Conservation (phyloP, 2,888 invertebrate genomes). For the Campaea margaritaria region DNA sequence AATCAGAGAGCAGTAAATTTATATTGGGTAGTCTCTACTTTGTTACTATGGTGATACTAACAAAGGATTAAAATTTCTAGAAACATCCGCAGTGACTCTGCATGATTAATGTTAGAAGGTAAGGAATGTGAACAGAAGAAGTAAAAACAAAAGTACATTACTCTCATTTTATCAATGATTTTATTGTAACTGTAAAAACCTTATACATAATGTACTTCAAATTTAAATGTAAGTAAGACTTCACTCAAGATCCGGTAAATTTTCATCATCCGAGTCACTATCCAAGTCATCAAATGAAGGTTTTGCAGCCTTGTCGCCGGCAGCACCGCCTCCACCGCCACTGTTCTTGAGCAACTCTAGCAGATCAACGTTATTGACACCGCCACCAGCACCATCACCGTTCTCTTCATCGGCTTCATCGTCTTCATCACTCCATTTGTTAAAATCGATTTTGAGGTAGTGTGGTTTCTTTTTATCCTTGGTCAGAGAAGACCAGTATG, state of each 20-base stretch:
- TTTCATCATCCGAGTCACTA: slow-evolving; percentile 92
- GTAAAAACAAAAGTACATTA: slow-evolving; percentile 19
- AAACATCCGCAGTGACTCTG: too few relatives aligned
- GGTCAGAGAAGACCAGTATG: slow-evolving; percentile 95
- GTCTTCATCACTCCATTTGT: slow-evolving; percentile 99
- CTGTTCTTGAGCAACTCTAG: slow-evolving; percentile 91
- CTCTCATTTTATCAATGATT: slow-evolving; percentile 48
- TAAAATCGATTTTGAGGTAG: slow-evolving; percentile 98
- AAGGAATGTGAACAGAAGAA: background rate
- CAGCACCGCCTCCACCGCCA: slow-evolving; percentile 81
- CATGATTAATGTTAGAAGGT: background rate
- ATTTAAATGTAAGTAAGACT: slow-evolving; percentile 61
- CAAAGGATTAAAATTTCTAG: too few relatives aligned
- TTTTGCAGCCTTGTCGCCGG: slow-evolving; percentile 84
- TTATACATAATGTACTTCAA: slow-evolving; percentile 78
- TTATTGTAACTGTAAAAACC: slow-evolving; percentile 83
- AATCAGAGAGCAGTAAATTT: too few relatives aligned
- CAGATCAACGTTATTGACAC: slow-evolving; percentile 78
- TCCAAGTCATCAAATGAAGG: slow-evolving; percentile 91
- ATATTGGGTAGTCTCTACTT: too few relatives aligned
- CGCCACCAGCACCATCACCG: slow-evolving; percentile 65
- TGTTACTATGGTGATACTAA: too few relatives aligned
- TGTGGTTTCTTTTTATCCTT: slow-evolving; percentile 96
- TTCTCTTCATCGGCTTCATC: slow-evolving; percentile 92
- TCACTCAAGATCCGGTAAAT: slow-evolving; percentile 90